These are phyloP conservation scores for Thera obeliscata DNA, from an alignment of 2,888 invertebrate genomes.

Conservation along the genomic window DNA sequence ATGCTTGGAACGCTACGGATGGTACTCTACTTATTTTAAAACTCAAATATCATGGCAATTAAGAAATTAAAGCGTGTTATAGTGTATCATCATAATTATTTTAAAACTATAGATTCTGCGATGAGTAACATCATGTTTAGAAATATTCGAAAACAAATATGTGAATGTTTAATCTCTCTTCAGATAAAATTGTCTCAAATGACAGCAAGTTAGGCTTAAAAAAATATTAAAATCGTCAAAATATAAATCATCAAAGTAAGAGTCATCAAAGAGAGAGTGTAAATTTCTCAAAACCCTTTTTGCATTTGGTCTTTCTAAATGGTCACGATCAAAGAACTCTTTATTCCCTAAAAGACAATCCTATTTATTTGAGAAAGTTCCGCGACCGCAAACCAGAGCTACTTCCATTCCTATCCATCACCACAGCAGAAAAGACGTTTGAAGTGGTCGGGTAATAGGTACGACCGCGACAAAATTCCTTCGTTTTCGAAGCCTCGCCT, in stretches of 20 bases:
- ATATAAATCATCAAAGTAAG: background rate
- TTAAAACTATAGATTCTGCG: too few species aligned
- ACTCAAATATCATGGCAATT: background rate
- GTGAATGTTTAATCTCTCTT: background rate
- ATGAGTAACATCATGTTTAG: too few species aligned
- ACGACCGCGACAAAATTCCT: conserved; percentile 79
- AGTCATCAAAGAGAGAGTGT: too few species aligned
- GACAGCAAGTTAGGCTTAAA: background rate
- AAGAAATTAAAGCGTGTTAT: too few species aligned
- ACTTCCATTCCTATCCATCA: conserved; percentile 48
- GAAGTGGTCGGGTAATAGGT: conserved; percentile 79
- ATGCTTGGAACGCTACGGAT: conserved; percentile 45
- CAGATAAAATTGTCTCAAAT: too few species aligned
- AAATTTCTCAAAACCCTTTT: background rate
- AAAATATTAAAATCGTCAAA: background rate
- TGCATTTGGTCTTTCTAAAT: background rate
- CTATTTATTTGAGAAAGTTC: conserved; percentile 24
- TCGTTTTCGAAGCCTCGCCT: conserved; percentile 77
- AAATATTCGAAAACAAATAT: background rate
- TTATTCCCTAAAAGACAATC: conserved; percentile 20
- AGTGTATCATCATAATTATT: too few species aligned
- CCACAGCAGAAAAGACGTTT: conserved; percentile 71
- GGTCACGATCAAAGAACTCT: conserved; percentile 10
- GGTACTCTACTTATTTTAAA: conserved; percentile 59
- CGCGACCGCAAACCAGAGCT: conserved; percentile 53